A percentile compares a stretch with the other conserved stretches of the same genome.
Evolutionary conservation across 2,888 invertebrate genomes (phyloP).

Genomic region (Trichogramma dendrolimi): DNA sequence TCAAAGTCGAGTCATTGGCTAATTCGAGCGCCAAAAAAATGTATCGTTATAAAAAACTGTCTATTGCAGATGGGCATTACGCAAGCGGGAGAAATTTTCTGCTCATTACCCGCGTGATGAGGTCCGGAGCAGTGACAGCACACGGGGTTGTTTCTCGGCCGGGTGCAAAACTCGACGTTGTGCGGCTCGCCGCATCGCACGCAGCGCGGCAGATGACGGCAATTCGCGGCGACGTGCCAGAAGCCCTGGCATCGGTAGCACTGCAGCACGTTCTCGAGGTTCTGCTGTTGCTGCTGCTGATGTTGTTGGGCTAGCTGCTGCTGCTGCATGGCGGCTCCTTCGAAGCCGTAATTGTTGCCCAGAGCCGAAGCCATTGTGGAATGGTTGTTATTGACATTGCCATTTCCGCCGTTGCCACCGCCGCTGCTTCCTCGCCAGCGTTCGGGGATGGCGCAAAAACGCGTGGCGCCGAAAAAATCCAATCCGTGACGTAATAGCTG

Average conservation of each 20-base stretch:
- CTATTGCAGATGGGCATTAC: neutral
- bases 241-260: conserved; percentile 58
- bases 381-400: conserved; percentile 14
- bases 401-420: conserved; percentile 17
- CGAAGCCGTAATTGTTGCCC: conserved; percentile 33
- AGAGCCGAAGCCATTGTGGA: conserved; percentile 43
- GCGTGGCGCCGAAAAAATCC: conserved; percentile 54
- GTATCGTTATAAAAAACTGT: neutral
- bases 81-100: neutral
- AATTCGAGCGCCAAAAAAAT: neutral
- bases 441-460: conserved; percentile 51
- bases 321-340: conserved; percentile 20
- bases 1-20: neutral
- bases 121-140: conserved; percentile 57
- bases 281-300: conserved; percentile 37
- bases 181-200: conserved; percentile 57
- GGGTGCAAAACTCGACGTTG: conserved; percentile 54
- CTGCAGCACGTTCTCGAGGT: conserved; percentile 52
- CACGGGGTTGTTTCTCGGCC: conserved; percentile 53
- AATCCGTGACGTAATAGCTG: conserved; percentile 53
- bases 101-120: conserved; percentile 54
- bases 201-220: conserved; percentile 53
- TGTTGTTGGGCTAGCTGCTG: conserved; percentile 27
- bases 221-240: conserved; percentile 57
- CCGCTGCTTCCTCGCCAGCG: conserved; percentile 42